These are phyloP conservation scores for Yponomeuta sedellus DNA, from an alignment of 2,888 invertebrate species.

Conservation along the genomic window DNA sequence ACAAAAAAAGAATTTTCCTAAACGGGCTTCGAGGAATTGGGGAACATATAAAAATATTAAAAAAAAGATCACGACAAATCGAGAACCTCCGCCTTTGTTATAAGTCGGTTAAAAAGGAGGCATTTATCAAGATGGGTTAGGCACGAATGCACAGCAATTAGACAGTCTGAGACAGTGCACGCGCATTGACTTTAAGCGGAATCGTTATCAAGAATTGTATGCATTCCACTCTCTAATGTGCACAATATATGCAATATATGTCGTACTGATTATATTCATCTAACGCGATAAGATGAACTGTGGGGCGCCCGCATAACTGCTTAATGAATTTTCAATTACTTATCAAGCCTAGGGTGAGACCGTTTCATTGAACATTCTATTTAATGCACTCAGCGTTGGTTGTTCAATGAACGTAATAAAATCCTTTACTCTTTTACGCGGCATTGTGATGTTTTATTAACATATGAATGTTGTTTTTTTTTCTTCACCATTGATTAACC, in stretches of 20 bases:
- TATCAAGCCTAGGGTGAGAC: neutral
- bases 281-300: neutral
- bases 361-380: neutral
- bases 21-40: no score
- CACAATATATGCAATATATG: no score
- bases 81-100: no score
- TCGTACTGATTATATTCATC: neutral
- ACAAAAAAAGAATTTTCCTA: no score
- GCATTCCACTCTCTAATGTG: neutral
- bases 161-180: neutral
- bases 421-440: no score
- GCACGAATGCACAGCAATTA: neutral
- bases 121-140: neutral
- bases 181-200: neutral
- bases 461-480: no score
- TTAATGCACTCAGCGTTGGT: no score
- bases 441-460: no score
- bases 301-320: neutral
- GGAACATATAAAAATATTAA: no score
- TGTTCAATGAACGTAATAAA: no score
- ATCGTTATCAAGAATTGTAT: neutral
- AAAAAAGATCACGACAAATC: no score
- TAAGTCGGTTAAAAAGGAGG: neutral
- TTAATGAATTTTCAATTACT: neutral
- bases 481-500: no score